A percentile compares a stretch with the other conserved stretches of the same genome.
Conservation (phyloP, 2,797 vertebrate genomes). For the Chaetophractus vellerosus region DNA sequence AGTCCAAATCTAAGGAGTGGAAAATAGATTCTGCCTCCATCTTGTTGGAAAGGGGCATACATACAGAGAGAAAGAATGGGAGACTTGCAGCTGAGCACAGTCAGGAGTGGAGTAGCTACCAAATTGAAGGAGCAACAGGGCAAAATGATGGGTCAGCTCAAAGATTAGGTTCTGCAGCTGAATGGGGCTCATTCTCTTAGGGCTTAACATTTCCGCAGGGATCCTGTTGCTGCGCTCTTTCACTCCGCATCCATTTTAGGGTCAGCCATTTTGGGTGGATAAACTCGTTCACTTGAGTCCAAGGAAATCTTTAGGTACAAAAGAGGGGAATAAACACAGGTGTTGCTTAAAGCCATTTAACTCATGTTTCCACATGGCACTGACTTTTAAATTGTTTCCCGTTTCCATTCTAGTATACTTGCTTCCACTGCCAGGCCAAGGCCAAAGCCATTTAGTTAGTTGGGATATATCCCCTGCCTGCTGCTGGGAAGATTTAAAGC, state of each 20-base stretch:
- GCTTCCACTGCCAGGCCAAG: neutral
- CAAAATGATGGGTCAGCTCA: neutral
- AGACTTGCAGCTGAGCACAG: neutral
- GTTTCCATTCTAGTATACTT: constrained; percentile 6
- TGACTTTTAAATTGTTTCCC: neutral
- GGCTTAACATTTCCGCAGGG: neutral
- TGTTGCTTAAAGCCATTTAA: neutral
- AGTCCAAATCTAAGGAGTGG: neutral
- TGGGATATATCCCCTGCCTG: neutral
- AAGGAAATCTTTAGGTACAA: neutral
- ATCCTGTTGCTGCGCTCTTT: neutral
- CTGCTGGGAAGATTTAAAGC: constrained; percentile 49
- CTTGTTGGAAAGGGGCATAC: neutral
- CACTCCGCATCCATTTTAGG: neutral
- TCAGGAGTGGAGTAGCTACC: neutral
- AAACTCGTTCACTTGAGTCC: neutral
- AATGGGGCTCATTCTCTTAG: neutral
- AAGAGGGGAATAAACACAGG: neutral
- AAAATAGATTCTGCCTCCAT: neutral
- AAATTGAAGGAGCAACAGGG: neutral
- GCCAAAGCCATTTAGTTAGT: neutral
- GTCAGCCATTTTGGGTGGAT: neutral
- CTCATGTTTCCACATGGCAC: neutral
- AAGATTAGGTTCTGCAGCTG: neutral
- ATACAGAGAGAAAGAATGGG: neutral